These are phyloP conservation scores for Hetaerina titia DNA, from an alignment of 2,888 invertebrate genomes.

Conservation along the genomic window DNA sequence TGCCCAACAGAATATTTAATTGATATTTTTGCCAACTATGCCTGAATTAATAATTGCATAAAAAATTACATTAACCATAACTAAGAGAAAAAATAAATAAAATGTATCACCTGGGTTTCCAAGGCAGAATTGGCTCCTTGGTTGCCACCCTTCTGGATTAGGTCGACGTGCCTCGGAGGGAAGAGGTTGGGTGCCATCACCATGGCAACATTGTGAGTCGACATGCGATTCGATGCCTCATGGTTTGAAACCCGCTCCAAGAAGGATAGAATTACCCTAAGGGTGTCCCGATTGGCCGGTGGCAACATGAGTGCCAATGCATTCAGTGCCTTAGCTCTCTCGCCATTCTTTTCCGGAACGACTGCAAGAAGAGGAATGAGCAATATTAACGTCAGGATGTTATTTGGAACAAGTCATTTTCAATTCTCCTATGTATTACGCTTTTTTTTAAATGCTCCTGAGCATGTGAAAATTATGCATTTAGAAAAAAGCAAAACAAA, in stretches of 20 bases:
- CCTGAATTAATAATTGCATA: too few species aligned
- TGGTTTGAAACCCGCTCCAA: constrained; percentile 86
- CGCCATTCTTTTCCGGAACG: constrained; percentile 55
- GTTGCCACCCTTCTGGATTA: constrained; percentile 38
- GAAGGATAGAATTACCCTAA: constrained; percentile 88
- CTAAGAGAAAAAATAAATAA: background rate
- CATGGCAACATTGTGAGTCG: constrained; percentile 94
- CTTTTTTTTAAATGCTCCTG: background rate
- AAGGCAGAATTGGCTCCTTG: constrained; percentile 58
- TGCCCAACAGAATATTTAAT: too few species aligned
- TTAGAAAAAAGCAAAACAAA: too few species aligned
- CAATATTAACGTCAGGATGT: too few species aligned
- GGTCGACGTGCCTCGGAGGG: constrained; percentile 83
- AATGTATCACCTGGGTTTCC: constrained; percentile 32
- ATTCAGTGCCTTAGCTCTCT: constrained; percentile 81
- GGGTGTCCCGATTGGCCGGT: constrained; percentile 90
- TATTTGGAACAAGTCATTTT: too few species aligned
- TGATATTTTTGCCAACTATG: too few species aligned
- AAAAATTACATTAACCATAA: background rate
- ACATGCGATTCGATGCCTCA: constrained; percentile 90
- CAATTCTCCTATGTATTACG: too few species aligned
- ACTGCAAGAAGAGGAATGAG: background rate
- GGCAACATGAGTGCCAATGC: constrained; percentile 90
- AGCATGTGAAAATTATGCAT: background rate
- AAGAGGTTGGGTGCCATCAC: constrained; percentile 97